Percentiles rank a stretch among this genome's conserved stretches.
phyloP scores from a whole-genome alignment of 2,113 vertebrate species.

The Boleophthalmus pectinirostris region DNA sequence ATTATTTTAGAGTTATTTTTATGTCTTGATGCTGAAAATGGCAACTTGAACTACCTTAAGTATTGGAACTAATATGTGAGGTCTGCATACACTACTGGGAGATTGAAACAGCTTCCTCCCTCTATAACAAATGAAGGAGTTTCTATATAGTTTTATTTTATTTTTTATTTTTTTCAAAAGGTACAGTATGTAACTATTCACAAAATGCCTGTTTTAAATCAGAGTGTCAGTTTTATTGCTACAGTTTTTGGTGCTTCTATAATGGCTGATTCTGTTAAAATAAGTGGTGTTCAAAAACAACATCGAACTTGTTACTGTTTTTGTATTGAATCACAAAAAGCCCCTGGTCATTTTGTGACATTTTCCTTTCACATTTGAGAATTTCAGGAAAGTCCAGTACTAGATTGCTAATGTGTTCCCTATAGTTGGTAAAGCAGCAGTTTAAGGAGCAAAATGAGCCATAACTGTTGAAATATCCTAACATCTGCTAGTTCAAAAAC shows the following conservation, averaged over 20 bases:
- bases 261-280: background rate
- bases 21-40: slow-evolving; percentile 23
- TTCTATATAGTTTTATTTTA: background rate
- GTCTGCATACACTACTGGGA: slow-evolving; percentile 52
- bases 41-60: slow-evolving; percentile 11
- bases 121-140: slow-evolving; percentile 25
- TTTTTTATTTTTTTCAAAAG: background rate
- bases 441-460: background rate
- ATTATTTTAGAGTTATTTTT: slow-evolving; percentile 6
- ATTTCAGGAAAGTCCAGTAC: too few species aligned
- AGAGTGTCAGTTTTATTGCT: background rate
- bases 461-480: too few species aligned
- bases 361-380: too few species aligned
- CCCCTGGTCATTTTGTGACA: background rate
- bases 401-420: background rate
- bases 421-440: background rate
- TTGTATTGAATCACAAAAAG: background rate
- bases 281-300: background rate
- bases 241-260: background rate
- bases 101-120: background rate
- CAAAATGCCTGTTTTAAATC: background rate
- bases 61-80: slow-evolving; percentile 1
- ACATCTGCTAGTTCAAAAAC: too few species aligned
- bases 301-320: too few species aligned
- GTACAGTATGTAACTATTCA: background rate